Percentiles rank a stretch among this genome's conserved stretches.
Evolutionary conservation across 1,140 invertebrate genomes (phyloP).

Genomic region (Drosophila ananassae): DNA sequence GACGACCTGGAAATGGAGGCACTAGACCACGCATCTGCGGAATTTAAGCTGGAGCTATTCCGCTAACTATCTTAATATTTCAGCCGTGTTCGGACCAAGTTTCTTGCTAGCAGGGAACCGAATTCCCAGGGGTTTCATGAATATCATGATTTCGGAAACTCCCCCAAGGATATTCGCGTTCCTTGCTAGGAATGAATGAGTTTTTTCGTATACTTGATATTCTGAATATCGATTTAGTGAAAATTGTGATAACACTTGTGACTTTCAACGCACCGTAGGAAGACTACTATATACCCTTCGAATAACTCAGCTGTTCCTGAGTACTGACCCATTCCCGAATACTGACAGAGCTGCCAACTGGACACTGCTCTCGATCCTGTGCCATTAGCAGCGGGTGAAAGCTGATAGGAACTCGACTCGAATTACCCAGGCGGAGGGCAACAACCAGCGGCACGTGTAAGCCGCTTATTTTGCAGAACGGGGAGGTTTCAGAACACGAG

Average conservation of each 20-base stretch:
- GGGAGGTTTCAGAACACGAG: slow-evolving; percentile 23
- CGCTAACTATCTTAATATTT: slow-evolving; percentile 1
- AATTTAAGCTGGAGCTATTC: neutral
- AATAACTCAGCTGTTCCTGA: neutral
- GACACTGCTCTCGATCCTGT: slow-evolving; percentile 14
- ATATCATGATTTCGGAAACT: neutral
- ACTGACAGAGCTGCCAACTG: slow-evolving; percentile 3
- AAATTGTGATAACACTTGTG: slow-evolving; percentile 38
- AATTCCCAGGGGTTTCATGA: slow-evolving; percentile 9
- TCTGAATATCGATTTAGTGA: neutral
- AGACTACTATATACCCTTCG: slow-evolving; percentile 2
- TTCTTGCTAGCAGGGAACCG: neutral
- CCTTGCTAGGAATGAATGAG: neutral
- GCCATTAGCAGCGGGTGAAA: slow-evolving; percentile 48
- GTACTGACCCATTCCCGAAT: neutral
- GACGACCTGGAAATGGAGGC: neutral
- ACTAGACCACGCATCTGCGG: too few relatives aligned
- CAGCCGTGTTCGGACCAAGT: slow-evolving; percentile 16
- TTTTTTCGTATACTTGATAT: too few relatives aligned
- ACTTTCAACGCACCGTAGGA: slow-evolving; percentile 57
- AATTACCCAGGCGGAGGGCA: slow-evolving; percentile 38
- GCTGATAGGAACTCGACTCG: slow-evolving; percentile 37
- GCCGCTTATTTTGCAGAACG: slow-evolving; percentile 46
- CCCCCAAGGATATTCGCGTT: slow-evolving; percentile 1
- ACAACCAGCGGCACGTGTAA: slow-evolving; percentile 66